Evolutionary conservation across 2,888 invertebrate genomes (phyloP).

Genomic region (Tenthredo mesomela): DNA sequence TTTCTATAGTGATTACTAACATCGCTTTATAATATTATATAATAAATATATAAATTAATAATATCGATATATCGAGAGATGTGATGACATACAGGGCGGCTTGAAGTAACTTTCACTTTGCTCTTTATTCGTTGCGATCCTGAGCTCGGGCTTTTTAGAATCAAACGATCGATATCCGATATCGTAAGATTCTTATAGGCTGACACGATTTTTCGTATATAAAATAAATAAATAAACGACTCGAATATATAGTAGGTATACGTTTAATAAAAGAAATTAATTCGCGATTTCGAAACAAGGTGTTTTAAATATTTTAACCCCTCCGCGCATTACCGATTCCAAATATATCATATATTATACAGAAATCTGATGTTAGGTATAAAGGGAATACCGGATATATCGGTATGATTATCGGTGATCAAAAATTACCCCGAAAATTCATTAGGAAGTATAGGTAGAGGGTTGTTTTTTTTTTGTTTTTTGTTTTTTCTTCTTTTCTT

Average conservation of each 20-base stretch:
- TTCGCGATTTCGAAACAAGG: not conserved
- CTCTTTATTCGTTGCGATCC: slow-evolving; percentile 48
- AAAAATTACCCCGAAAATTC: not conserved
- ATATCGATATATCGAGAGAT: slow-evolving; percentile 48
- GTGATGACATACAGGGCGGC: slow-evolving; percentile 50
- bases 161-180: slow-evolving; percentile 22
- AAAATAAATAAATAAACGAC: not conserved
- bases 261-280: not conserved
- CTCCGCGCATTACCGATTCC: not conserved
- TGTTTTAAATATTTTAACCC: not conserved
- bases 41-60: slow-evolving; percentile 52
- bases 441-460: not conserved
- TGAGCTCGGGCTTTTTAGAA: slow-evolving; percentile 38
- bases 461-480: not conserved
- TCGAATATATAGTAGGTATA: not conserved
- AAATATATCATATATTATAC: not conserved
- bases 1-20: slow-evolving; percentile 54
- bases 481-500: not conserved
- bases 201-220: not conserved
- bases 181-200: slow-evolving; percentile 24
- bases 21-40: slow-evolving; percentile 44
- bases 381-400: too few relatives aligned
- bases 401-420: not conserved
- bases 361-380: not conserved
- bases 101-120: slow-evolving; percentile 33